phyloP scores from a whole-genome alignment of 2,113 vertebrate species.

The Bolborhynchus lineola region DNA sequence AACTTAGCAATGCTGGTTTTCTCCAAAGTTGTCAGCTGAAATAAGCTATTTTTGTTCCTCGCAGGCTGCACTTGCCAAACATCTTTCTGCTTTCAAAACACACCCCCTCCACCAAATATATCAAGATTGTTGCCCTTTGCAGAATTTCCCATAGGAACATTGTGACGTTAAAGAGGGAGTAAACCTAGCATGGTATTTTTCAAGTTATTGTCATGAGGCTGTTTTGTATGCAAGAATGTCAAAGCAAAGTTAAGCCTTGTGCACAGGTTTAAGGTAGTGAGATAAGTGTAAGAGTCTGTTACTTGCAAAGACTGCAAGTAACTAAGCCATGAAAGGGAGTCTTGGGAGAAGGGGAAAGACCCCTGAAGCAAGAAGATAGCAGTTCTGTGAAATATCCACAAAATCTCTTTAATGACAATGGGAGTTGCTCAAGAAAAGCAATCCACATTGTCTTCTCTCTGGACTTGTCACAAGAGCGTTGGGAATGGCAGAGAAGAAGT shows the following conservation, averaged over 20 bases:
- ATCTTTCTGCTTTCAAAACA: conserved; percentile 12
- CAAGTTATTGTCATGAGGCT: not conserved
- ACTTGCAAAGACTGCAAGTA: not conserved
- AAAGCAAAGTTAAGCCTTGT: not conserved
- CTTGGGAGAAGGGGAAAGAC: not conserved
- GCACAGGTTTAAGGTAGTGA: not conserved
- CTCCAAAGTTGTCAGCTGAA: conserved; percentile 34
- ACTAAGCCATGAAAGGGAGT: not conserved
- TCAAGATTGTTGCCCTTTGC: conserved; percentile 18
- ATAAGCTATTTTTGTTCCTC: not conserved
- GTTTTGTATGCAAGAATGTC: not conserved
- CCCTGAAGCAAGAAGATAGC: not conserved
- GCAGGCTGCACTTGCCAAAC: not conserved
- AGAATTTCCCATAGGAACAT: not conserved
- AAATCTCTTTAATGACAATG: not conserved
- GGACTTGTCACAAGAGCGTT: not conserved
- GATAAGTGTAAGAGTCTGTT: not conserved
- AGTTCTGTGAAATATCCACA: not conserved
- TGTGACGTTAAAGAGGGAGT: not conserved
- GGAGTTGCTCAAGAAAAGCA: conserved; percentile 20
- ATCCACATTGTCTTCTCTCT: not conserved
- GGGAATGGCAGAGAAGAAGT: not conserved
- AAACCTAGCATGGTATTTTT: conserved; percentile 18
- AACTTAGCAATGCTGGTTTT: conserved; percentile 23
- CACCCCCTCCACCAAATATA: not conserved